A percentile compares a stretch with the other conserved stretches of the same genome.
Conservation (phyloP, 2,888 invertebrate genomes). For the Eumerus sabulonum region DNA sequence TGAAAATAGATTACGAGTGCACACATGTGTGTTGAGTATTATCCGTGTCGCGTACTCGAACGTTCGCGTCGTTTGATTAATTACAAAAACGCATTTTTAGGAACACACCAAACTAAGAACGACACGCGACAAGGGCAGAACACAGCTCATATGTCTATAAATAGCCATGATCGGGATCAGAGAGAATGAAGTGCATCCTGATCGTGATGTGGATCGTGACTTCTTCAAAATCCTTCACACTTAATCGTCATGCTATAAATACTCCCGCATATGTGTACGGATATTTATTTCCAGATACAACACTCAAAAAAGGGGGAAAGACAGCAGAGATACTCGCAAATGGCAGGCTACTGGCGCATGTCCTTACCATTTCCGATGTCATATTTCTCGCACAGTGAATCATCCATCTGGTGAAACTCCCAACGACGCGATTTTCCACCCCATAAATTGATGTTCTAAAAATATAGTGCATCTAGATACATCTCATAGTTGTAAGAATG, state of each 20-base stretch:
- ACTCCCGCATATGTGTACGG: conserved; percentile 13
- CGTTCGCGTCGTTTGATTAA: conserved; percentile 61
- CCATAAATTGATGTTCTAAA: conserved; percentile 12
- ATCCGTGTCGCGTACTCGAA: conserved; percentile 6
- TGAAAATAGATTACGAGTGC: conserved; percentile 46
- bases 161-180: conserved; percentile 55
- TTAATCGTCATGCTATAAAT: conserved; percentile 34
- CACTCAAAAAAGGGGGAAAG: no score
- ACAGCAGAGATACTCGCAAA: conserved; percentile 1
- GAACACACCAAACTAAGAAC: conserved; percentile 41
- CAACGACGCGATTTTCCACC: neutral
- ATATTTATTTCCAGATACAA: no score
- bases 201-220: conserved; percentile 25
- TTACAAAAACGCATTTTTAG: conserved; percentile 61
- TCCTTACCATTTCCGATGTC: conserved; percentile 34
- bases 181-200: conserved; percentile 62
- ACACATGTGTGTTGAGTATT: conserved; percentile 61
- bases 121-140: conserved; percentile 12
- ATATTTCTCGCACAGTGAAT: conserved; percentile 18
- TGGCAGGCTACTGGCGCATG: neutral
- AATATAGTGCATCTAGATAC: conserved; percentile 24
- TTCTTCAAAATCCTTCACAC: conserved; percentile 49
- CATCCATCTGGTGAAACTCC: conserved; percentile 8
- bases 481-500: neutral
- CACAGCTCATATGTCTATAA: conserved; percentile 26